These are phyloP conservation scores for Halisarca cf. caerulea DNA, from an alignment of 37 sponge, comb jelly and placozoan genomes.

Conservation along the genomic window DNA sequence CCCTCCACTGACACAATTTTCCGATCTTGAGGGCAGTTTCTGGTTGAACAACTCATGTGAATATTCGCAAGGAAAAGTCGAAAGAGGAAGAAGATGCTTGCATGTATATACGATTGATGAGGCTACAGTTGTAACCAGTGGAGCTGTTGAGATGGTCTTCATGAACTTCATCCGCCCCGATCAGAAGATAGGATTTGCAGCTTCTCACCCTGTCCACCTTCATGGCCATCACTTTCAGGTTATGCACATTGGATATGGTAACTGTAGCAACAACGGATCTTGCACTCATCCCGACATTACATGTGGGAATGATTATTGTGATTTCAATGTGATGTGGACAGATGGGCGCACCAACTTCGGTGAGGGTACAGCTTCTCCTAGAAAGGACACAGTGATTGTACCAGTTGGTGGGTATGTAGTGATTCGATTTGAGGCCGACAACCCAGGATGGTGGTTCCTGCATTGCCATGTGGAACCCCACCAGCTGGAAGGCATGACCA, in stretches of 20 bases:
- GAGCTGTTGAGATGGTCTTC: slow-evolving; percentile 2
- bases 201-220: slow-evolving; percentile 37
- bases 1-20: slow-evolving; percentile 23
- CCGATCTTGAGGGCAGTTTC: not conserved
- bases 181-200: not conserved
- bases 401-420: slow-evolving; percentile 7
- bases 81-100: slow-evolving; percentile 7
- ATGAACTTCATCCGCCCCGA: not conserved
- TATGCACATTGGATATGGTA: slow-evolving; percentile 33
- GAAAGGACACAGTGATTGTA: not conserved
- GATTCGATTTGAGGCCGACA: not conserved
- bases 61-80: not conserved
- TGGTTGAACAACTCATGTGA: not conserved
- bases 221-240: slow-evolving; percentile 44
- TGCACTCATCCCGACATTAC: too few species aligned
- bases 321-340: too few species aligned
- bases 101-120: not conserved
- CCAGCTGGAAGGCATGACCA: not conserved
- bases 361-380: not conserved
- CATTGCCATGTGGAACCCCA: slow-evolving; percentile 1
- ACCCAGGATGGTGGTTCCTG: slow-evolving; percentile 11
- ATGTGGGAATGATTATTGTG: too few species aligned
- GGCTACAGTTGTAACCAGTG: not conserved
- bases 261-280: not conserved
- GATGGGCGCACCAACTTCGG: too few species aligned